Base-by-base conservation (phyloP, 2,888 invertebrate genomes). In the Xanthia togata region DNA sequence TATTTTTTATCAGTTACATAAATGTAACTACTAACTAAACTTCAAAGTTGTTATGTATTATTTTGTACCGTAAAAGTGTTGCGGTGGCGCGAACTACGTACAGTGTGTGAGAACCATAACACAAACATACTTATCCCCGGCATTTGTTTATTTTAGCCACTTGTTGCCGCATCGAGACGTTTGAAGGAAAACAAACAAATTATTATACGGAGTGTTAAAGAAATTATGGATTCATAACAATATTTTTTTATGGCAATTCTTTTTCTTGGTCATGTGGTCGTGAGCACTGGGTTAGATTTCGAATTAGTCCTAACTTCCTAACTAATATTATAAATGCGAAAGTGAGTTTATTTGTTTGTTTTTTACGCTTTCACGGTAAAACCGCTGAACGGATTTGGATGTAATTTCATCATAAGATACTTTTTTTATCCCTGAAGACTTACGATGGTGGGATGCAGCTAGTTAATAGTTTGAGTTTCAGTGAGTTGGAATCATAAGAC, bases 61-160 rank as follows among this genome's bases (percentile, higher is more conserved):
- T n/a, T 55, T 35, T 35, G 1, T 23, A 60, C 38, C 60, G 38
- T 35, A 71, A 20, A 59, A 53, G n/a, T 23, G 67, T 23, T 9
- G 23, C 31, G 23, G 12, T 20, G 23, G 50, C 31, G n/a, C 44
- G 35, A 38, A 65, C 41, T 31, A 14, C 60, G 38, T 20, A 20
- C 20, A 68, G 60, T 76, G 76, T 78, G 85, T 64, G 83, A 67
- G 86, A 74, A 82, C 55, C 73, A 74, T 85, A 83, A 83, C 65
- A 91, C 91, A 94, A 93, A 93, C 91, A 93, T 88, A 89, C 89
- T 90, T 87, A 88, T 79, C 84, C 84, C 85, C 79, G 81, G 74
- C 83, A 79, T 88, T 89, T 95, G 94, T 95, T 95, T 95, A 93
- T 89, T 85, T 90, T 91, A 75, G 87, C 87, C 94, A 95, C 94